Evolutionary conservation across 2,113 vertebrate genomes (phyloP).

Genomic region (Penelope pileata): DNA sequence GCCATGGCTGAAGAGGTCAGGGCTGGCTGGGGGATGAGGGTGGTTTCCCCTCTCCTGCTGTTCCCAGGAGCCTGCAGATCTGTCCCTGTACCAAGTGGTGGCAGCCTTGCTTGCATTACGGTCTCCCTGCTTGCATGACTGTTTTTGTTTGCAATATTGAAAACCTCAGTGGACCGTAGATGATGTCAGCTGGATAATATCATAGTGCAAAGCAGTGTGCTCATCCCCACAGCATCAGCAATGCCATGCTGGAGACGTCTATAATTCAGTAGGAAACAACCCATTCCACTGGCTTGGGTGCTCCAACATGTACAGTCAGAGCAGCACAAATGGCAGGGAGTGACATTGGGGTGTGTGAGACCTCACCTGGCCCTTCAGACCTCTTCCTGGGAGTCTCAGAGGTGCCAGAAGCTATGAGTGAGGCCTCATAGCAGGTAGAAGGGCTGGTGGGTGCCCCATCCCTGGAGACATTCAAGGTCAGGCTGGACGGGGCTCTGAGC

Average conservation of each 20-base stretch:
- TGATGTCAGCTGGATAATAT: not conserved
- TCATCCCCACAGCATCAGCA: not conserved
- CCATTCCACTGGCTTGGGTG: accelerated
- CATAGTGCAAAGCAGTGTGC: not conserved
- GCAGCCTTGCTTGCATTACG: not conserved
- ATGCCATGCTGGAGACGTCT: not conserved
- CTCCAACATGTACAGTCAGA: not conserved
- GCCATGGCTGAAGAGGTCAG: not conserved
- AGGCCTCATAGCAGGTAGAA: not conserved
- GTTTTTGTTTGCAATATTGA: not conserved
- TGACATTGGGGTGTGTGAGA: not conserved
- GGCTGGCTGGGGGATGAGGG: not conserved
- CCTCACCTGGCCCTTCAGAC: not conserved
- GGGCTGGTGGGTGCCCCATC: no score
- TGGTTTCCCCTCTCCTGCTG: not conserved
- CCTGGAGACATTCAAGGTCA: no score
- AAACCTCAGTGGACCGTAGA: not conserved
- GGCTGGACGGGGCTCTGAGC: no score
- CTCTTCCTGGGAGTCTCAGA: not conserved
- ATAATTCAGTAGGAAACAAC: not conserved
- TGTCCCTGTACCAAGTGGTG: not conserved
- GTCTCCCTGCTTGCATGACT: not conserved
- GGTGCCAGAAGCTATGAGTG: not conserved
- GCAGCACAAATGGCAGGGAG: accelerated
- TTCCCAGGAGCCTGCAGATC: not conserved